A percentile compares a stretch with the other conserved stretches of the same genome.
phyloP scores from a whole-genome alignment of 2,888 invertebrate genomes.

The Zygogramma bicolorata region DNA sequence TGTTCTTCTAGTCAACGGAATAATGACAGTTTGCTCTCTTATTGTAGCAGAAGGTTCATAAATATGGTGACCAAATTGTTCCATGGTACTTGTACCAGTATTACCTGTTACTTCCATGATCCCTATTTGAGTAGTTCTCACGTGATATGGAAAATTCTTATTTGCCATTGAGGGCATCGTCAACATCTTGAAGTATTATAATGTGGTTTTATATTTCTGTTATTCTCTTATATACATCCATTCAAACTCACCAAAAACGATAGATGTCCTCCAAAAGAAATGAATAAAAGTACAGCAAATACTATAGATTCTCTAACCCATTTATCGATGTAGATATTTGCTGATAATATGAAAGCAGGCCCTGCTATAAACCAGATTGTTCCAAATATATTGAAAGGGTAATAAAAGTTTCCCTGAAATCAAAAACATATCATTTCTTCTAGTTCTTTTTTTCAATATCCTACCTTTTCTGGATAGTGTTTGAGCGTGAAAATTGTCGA shows the following conservation, averaged over 20 bases:
- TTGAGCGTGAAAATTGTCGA: slow-evolving; percentile 79
- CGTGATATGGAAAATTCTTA: slow-evolving; percentile 92
- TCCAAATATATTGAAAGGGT: slow-evolving; percentile 84
- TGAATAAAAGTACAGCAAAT: slow-evolving; percentile 73
- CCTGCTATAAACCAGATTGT: slow-evolving; percentile 90
- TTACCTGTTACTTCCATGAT: slow-evolving; percentile 72
- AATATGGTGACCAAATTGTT: slow-evolving; percentile 74
- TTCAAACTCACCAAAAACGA: slow-evolving; percentile 73
- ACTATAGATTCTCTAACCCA: slow-evolving; percentile 84
- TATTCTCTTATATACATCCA: background rate
- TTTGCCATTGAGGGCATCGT: slow-evolving; percentile 89
- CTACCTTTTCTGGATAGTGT: slow-evolving; percentile 85
- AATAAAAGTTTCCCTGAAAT: slow-evolving; percentile 80
- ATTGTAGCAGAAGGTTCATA: slow-evolving; percentile 71
- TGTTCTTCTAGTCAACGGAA: slow-evolving; percentile 74
- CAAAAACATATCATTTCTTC: background rate
- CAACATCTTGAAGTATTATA: slow-evolving; percentile 72
- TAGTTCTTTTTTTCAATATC: background rate
- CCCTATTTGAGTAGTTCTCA: slow-evolving; percentile 85
- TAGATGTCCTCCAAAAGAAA: slow-evolving; percentile 74
- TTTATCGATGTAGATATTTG: slow-evolving; percentile 83
- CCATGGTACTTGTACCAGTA: slow-evolving; percentile 69
- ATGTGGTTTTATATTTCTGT: background rate
- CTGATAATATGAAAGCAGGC: slow-evolving; percentile 82
- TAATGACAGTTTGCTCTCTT: slow-evolving; percentile 72